Base-by-base conservation (phyloP, 2,888 invertebrate genomes). In the Archips crataeganus region DNA sequence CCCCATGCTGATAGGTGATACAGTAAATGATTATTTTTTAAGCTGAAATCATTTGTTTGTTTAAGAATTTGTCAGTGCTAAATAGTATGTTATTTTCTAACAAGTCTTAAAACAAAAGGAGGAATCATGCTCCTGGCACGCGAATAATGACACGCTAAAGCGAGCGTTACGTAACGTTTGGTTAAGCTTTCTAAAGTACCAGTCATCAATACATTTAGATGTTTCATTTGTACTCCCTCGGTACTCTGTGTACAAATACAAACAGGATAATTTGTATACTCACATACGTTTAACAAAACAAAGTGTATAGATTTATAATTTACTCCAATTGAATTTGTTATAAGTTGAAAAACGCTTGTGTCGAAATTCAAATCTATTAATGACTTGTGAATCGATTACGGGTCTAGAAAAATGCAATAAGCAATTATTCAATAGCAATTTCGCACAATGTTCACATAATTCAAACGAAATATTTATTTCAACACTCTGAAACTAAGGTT, bases 401-500 rank as follows among this genome's bases (percentile, higher is more conserved):
- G 0, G 4, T 54, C 15, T 54, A 66, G 39, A 66, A 15, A 39
- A 66, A 66, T 66, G 39, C 47, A 60, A 51, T 49, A 34, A 36
- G 39, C 65, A 66, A 32, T 54, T 77, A 64, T 79, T 80, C 63
- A 75, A 80, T 82, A 83, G 80, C 78, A 42, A 51, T 81, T 76
- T 75, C 77, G 80, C 78, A 82, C 64, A 77, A 79, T 71, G 79
- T 79, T 81, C 71, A 75, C 77, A 76, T 78, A 75, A 77, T 77
- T 57, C 6, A 34, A 49, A 82, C 75, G 72, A 78, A 82, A 84
- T 79, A 85, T 86, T 86, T 86, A 83, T 87, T 85, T 85, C 83
- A 88, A 89, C 85, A 89, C 85, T 87, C 86, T 88, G 93, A 87
- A 93, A 93, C 90, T 90, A 93, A 87, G 94, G 94, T 94, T 94